Conservation (phyloP, 2,888 invertebrate species). For the Drosophila hamatofila region DNA sequence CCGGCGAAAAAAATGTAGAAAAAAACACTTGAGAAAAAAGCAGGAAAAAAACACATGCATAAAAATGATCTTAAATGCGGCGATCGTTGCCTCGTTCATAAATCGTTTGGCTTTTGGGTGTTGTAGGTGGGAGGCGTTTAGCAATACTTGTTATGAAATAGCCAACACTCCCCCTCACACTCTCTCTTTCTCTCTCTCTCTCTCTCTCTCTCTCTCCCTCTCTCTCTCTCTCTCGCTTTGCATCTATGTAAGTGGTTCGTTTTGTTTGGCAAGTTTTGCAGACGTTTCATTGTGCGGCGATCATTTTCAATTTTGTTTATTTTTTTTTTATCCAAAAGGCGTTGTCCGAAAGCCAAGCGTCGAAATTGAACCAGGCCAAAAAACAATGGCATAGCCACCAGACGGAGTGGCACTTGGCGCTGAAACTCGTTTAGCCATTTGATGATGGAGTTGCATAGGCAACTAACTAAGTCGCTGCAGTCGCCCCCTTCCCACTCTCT, state of each 20-base stretch:
- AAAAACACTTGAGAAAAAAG: slow-evolving; percentile 26
- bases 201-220: no score
- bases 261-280: slow-evolving; percentile 40
- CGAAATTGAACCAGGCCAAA: slow-evolving; percentile 74
- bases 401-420: slow-evolving; percentile 70
- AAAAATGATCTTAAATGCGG: slow-evolving; percentile 33
- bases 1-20: slow-evolving; percentile 42
- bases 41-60: slow-evolving; percentile 33
- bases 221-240: not conserved
- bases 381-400: slow-evolving; percentile 66
- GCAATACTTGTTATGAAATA: slow-evolving; percentile 78
- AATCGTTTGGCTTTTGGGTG: slow-evolving; percentile 39
- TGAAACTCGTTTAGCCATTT: slow-evolving; percentile 63
- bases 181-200: not conserved
- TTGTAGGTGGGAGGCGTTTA: slow-evolving; percentile 52
- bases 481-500: not conserved
- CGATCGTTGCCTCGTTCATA: slow-evolving; percentile 45
- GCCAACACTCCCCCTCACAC: not conserved
- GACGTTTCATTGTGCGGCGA: slow-evolving; percentile 46
- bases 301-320: slow-evolving; percentile 58
- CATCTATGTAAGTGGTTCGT: not conserved
- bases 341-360: slow-evolving; percentile 46
- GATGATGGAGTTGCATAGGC: slow-evolving; percentile 48
- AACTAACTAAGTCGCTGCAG: slow-evolving; percentile 25
- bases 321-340: slow-evolving; percentile 53